phyloP scores from a whole-genome alignment of 1,140 invertebrate genomes.

The Diprion similis region DNA sequence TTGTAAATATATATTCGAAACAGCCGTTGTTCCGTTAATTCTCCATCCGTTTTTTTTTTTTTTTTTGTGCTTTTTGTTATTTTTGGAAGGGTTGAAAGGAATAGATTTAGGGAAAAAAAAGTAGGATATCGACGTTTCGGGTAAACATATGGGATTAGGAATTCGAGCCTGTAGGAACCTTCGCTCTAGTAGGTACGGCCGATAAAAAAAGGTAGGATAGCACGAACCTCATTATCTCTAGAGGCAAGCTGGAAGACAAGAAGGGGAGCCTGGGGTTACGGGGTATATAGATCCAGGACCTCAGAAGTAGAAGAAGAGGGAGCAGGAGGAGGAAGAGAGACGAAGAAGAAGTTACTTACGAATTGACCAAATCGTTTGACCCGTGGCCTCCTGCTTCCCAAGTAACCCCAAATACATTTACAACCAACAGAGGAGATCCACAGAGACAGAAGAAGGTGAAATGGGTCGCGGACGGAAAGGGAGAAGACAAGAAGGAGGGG shows the following conservation, averaged over 20 bases:
- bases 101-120: too few relatives aligned
- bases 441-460: too few relatives aligned
- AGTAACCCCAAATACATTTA: too few relatives aligned
- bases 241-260: neutral
- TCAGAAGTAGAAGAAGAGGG: conserved; percentile 2
- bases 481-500: too few relatives aligned
- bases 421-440: conserved; percentile 2
- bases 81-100: too few relatives aligned
- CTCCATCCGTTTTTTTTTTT: too few relatives aligned
- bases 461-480: too few relatives aligned
- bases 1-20: too few relatives aligned
- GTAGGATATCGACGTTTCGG: neutral
- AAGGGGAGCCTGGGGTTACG: neutral
- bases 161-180: neutral
- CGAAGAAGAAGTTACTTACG: neutral
- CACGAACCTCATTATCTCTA: neutral
- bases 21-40: too few relatives aligned
- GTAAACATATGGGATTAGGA: neutral
- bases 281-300: conserved; percentile 1
- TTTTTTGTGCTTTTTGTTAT: too few relatives aligned
- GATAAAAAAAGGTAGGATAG: neutral
- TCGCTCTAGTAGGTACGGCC: neutral
- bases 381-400: neutral
- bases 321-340: conserved; percentile 12
- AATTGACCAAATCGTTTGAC: conserved; percentile 5